Conservation (phyloP, 2,888 invertebrate species). For the Lasioglossum malachurum region DNA sequence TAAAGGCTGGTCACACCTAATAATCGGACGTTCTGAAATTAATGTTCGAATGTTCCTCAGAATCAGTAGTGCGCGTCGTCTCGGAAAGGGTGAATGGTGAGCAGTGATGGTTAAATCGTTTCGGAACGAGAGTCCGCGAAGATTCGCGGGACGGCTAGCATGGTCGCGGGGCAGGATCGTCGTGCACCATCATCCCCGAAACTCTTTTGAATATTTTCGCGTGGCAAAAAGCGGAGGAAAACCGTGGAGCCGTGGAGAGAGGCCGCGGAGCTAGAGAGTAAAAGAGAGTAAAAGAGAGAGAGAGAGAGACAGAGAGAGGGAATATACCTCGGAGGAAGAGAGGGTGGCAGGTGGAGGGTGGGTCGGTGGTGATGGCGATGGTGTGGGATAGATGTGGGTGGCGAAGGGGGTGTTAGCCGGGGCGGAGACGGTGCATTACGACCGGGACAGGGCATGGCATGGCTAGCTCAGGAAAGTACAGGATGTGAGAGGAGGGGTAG, state of each 20-base stretch:
- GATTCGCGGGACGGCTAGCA: slow-evolving; percentile 26
- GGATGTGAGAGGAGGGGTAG: slow-evolving; percentile 77
- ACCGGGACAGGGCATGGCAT: slow-evolving; percentile 79
- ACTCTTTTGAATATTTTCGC: slow-evolving; percentile 75
- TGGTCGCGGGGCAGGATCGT: slow-evolving; percentile 63
- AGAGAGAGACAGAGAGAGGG: background rate
- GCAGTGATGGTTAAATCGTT: slow-evolving; percentile 41
- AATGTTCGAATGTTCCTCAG: background rate
- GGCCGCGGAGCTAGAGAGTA: slow-evolving; percentile 11
- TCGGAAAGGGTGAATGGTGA: background rate
- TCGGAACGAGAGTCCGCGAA: slow-evolving; percentile 35
- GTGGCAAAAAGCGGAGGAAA: slow-evolving; percentile 63
- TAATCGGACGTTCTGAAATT: background rate
- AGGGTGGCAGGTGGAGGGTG: slow-evolving; percentile 15
- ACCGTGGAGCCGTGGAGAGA: slow-evolving; percentile 23
- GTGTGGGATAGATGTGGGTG: slow-evolving; percentile 59
- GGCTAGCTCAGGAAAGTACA: slow-evolving; percentile 77
- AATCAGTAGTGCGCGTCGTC: background rate
- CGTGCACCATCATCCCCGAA: slow-evolving; percentile 72
- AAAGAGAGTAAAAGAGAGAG: background rate
- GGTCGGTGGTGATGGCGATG: slow-evolving; percentile 48
- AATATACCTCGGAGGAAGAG: slow-evolving; percentile 21
- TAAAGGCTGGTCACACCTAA: background rate
- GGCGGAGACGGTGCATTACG: slow-evolving; percentile 78
- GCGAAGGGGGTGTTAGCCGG: slow-evolving; percentile 75